Percentiles rank a stretch among this genome's conserved stretches.
Conservation (phyloP, 2,888 invertebrate species). For the Lycocerus yunnanus region DNA sequence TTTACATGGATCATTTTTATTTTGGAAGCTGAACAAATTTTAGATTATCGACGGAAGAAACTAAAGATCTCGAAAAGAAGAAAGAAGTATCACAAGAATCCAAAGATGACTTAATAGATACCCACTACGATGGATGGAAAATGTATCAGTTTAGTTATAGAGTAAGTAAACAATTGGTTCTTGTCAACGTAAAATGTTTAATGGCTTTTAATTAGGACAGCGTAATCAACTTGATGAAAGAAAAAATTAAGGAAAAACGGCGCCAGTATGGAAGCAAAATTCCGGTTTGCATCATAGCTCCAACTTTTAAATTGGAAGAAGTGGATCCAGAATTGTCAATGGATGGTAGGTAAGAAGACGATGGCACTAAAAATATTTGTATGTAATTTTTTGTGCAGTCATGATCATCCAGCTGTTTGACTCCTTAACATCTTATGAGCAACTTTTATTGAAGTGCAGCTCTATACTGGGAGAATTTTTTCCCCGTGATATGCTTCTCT, state of each 20-base stretch:
- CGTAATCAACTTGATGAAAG: conserved; percentile 16
- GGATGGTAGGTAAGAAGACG: conserved; percentile 56
- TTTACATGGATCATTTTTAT: not conserved
- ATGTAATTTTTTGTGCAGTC: conserved; percentile 51
- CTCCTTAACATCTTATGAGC: conserved; percentile 66
- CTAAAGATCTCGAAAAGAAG: conserved; percentile 2
- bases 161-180: conserved; percentile 41
- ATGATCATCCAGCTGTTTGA: conserved; percentile 68
- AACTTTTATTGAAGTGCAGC: conserved; percentile 67
- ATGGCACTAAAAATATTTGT: not conserved
- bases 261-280: conserved; percentile 43
- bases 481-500: conserved; percentile 63
- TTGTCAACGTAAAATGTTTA: not conserved
- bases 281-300: conserved; percentile 57
- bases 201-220: conserved; percentile 13
- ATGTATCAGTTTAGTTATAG: conserved; percentile 57
- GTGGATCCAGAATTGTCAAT: conserved; percentile 61
- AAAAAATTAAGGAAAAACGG: conserved; percentile 13
- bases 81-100: not conserved
- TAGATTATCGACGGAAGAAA: not conserved
- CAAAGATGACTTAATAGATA: not conserved
- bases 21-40: too few species aligned
- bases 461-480: conserved; percentile 68
- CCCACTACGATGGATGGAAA: conserved; percentile 52
- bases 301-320: conserved; percentile 58